Percentiles rank a stretch among this genome's conserved stretches.
Evolutionary conservation across 2,888 invertebrate species (phyloP).

Genomic region (Cataglyphis rosenhaueri): DNA sequence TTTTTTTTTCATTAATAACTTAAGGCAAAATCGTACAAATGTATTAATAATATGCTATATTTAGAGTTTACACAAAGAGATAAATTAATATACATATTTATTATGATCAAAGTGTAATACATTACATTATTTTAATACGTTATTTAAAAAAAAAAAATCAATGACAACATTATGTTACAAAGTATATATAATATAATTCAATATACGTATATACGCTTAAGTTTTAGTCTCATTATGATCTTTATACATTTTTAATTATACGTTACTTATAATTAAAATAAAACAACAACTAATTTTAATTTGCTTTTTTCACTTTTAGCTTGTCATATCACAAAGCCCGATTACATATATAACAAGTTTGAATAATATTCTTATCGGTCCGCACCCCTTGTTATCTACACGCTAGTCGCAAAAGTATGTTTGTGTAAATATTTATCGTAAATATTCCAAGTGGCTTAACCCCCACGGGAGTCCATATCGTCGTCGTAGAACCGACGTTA

Average conservation of each 20-base stretch:
- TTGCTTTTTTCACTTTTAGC: background rate
- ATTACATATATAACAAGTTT: constrained; percentile 80
- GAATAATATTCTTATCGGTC: constrained; percentile 84
- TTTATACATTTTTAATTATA: background rate
- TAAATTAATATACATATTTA: background rate
- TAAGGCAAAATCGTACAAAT: background rate
- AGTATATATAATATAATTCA: background rate
- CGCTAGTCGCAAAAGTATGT: constrained; percentile 69
- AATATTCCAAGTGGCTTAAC: constrained; percentile 76
- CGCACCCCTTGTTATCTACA: constrained; percentile 69
- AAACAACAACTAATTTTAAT: background rate
- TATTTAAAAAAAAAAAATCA: background rate
- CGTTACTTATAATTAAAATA: background rate
- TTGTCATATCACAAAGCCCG: constrained; percentile 41
- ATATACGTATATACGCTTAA: background rate
- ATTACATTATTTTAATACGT: background rate
- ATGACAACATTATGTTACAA: background rate
- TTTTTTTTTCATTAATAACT: background rate
- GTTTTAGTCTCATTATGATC: background rate
- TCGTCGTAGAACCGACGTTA: constrained; percentile 69
- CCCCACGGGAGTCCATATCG: constrained; percentile 80
- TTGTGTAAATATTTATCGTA: constrained; percentile 78
- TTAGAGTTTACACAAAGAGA: background rate
- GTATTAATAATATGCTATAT: background rate
- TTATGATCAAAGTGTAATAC: background rate